These are phyloP conservation scores for Lemur catta DNA, from an alignment of 2,797 vertebrate species.

Conservation along the genomic window DNA sequence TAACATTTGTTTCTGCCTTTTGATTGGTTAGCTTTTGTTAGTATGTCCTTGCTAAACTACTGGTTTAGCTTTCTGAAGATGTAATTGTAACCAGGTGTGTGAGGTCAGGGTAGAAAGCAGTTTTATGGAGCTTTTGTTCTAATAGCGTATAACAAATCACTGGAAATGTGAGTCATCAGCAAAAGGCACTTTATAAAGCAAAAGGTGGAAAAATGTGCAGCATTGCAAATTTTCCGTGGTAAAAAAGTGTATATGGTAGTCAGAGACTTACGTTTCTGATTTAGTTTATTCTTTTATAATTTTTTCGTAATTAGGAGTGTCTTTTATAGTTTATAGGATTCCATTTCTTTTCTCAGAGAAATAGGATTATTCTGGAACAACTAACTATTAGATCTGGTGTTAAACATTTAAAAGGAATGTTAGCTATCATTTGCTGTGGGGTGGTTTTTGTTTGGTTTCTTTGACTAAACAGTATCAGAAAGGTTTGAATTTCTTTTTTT, in stretches of 20 bases:
- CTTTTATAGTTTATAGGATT: constrained; percentile 58
- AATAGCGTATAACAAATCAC: constrained; percentile 62
- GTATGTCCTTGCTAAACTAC: constrained; percentile 71
- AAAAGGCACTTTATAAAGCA: constrained; percentile 63
- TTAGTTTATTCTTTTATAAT: constrained; percentile 63
- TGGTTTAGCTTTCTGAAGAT: constrained; percentile 75
- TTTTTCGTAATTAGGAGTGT: constrained; percentile 60
- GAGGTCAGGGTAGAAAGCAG: constrained; percentile 63
- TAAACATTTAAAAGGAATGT: constrained; percentile 69
- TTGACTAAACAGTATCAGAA: constrained; percentile 57
- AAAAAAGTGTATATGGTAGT: background rate
- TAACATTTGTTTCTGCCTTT: constrained; percentile 30
- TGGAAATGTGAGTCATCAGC: constrained; percentile 62
- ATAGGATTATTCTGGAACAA: constrained; percentile 46
- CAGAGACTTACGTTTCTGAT: constrained; percentile 47
- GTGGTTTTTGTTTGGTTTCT: constrained; percentile 69
- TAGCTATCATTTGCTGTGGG: constrained; percentile 67
- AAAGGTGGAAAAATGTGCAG: constrained; percentile 60
- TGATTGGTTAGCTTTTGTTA: constrained; percentile 65
- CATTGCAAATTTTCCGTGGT: constrained; percentile 39
- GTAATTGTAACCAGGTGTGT: constrained; percentile 81
- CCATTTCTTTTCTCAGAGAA: constrained; percentile 59
- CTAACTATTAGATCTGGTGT: constrained; percentile 45
- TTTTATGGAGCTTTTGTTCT: constrained; percentile 68
- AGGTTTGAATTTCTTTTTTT: constrained; percentile 64